Percentiles rank a stretch among this genome's conserved stretches.
Conservation (phyloP, 2,888 invertebrate genomes). For the Oxyteleia sp. region DNA sequence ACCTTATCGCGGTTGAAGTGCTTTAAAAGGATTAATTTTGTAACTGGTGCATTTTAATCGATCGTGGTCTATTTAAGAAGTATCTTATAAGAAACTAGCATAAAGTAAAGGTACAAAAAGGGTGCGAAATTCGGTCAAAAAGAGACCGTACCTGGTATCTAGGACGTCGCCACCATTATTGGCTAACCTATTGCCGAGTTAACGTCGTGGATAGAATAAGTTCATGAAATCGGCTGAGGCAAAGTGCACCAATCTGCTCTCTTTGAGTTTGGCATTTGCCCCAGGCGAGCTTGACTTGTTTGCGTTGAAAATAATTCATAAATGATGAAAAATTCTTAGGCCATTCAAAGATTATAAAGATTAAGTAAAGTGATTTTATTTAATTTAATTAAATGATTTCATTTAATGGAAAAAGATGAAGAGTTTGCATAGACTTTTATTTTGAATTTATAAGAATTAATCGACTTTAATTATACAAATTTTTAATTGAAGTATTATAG, state of each 20-base stretch:
- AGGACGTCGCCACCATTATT: conserved; percentile 53
- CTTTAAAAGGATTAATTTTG: not conserved
- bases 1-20: not conserved
- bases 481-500: too few species aligned
- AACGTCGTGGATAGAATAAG: conserved; percentile 62
- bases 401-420: too few species aligned
- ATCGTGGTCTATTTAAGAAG: conserved; percentile 20
- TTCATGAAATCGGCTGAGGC: conserved; percentile 51
- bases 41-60: conserved; percentile 10
- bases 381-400: too few species aligned
- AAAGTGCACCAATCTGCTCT: conserved; percentile 40
- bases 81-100: conserved; percentile 17
- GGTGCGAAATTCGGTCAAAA: conserved; percentile 43
- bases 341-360: not conserved
- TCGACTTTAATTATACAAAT: too few species aligned
- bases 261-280: conserved; percentile 55
- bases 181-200: conserved; percentile 60
- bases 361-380: too few species aligned
- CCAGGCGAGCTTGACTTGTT: conserved; percentile 18
- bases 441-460: too few species aligned
- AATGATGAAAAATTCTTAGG: not conserved
- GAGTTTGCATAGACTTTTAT: too few species aligned
- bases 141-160: conserved; percentile 49
- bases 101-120: conserved; percentile 41
- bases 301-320: conserved; percentile 42